A percentile compares a stretch with the other conserved stretches of the same genome.
Evolutionary conservation across 1,140 invertebrate genomes (phyloP).

Genomic region (Calliopsis andreniformis): DNA sequence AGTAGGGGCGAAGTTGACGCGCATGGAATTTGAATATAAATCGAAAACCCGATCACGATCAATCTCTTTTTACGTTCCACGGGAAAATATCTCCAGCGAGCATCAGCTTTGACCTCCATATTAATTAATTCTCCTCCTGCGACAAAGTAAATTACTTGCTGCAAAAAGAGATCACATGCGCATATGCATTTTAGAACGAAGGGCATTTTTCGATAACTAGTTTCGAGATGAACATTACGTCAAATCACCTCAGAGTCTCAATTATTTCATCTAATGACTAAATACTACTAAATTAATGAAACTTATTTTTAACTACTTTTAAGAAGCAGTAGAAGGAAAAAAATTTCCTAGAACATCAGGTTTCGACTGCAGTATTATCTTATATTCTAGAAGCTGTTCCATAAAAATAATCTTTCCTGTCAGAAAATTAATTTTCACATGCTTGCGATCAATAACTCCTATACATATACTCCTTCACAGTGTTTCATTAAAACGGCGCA

Average conservation of each 20-base stretch:
- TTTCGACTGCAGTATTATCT: not conserved
- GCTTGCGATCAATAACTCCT: not conserved
- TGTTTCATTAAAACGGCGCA: not conserved
- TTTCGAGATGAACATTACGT: not conserved
- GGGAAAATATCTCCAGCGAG: conserved; percentile 18
- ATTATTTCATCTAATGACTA: too few relatives aligned
- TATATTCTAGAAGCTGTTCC: not conserved
- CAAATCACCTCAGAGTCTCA: too few relatives aligned
- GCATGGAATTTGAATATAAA: conserved; percentile 48
- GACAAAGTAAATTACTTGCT: conserved; percentile 6
- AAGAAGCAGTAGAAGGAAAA: too few relatives aligned
- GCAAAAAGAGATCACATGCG: not conserved
- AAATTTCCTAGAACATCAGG: not conserved
- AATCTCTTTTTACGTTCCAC: conserved; percentile 32
- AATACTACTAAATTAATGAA: too few relatives aligned
- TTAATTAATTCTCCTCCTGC: conserved; percentile 27
- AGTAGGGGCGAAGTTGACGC: conserved; percentile 25
- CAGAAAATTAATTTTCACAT: not conserved
- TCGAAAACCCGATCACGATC: conserved; percentile 46
- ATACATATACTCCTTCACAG: too few relatives aligned
- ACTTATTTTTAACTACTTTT: too few relatives aligned
- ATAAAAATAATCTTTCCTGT: not conserved
- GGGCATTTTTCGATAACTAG: not conserved
- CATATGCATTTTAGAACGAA: not conserved
- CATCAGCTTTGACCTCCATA: conserved; percentile 35